Evolutionary conservation across 2,113 vertebrate species (phyloP).

Genomic region (Mohoua ochrocephala): DNA sequence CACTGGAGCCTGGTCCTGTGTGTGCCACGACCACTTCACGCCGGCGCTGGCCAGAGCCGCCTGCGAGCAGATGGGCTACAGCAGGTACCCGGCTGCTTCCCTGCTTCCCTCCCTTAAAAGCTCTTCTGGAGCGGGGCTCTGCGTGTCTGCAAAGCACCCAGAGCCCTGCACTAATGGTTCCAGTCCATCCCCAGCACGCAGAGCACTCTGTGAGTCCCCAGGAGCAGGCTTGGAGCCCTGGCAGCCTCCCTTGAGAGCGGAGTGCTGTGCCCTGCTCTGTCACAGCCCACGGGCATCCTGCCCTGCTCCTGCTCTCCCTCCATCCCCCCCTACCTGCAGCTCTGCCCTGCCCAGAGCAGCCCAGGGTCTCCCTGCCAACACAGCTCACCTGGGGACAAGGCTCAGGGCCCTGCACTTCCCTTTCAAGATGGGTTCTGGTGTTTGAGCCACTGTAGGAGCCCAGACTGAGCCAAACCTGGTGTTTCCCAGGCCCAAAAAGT

Average conservation of each 20-base stretch:
- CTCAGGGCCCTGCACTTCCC: fast-evolving
- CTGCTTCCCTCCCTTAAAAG: not conserved
- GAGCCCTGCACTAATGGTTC: not conserved
- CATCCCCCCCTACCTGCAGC: not conserved
- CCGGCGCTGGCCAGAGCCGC: slow-evolving; percentile 69
- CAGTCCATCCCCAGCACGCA: fast-evolving
- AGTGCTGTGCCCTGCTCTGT: not conserved
- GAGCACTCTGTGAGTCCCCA: not conserved
- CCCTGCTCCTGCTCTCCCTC: not conserved
- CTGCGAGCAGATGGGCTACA: slow-evolving; percentile 85
- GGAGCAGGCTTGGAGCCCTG: not conserved
- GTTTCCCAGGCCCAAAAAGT: not conserved
- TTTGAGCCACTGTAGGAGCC: not conserved
- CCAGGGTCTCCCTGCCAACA: fast-evolving
- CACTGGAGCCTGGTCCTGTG: slow-evolving; percentile 73
- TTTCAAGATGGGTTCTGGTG: not conserved
- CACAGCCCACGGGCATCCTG: not conserved
- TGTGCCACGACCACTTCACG: slow-evolving; percentile 81
- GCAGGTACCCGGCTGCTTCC: slow-evolving; percentile 61
- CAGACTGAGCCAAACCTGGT: not conserved
- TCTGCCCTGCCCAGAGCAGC: not conserved
- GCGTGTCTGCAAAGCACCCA: fast-evolving
- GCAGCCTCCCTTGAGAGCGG: not conserved
- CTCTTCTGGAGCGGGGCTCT: not conserved
- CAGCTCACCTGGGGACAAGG: fast-evolving